A percentile compares a stretch with the other conserved stretches of the same genome.
Evolutionary conservation across 2,888 invertebrate species (phyloP).

Genomic region (Lycocerus yunnanus): DNA sequence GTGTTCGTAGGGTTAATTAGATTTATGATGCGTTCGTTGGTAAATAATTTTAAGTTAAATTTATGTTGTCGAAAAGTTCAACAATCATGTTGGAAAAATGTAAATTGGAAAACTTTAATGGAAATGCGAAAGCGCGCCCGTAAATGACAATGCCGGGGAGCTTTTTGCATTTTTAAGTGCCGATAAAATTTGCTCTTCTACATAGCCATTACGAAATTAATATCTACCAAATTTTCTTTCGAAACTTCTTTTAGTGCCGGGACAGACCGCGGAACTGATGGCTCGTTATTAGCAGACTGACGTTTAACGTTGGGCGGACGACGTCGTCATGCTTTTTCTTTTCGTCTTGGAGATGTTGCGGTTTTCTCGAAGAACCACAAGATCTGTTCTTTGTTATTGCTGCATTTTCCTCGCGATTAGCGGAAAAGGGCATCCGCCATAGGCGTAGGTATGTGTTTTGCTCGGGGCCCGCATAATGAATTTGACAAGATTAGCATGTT

Average conservation of each 20-base stretch:
- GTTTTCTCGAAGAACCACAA: too few species aligned
- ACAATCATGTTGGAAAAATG: background rate
- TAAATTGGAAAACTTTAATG: conserved; percentile 5
- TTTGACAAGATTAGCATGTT: conserved; percentile 36
- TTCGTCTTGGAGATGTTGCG: too few species aligned
- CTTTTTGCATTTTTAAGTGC: background rate
- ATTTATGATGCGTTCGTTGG: conserved; percentile 52
- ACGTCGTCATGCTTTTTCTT: background rate
- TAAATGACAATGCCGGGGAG: background rate
- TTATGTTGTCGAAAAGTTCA: background rate
- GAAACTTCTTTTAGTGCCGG: background rate
- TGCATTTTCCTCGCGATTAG: conserved; percentile 17
- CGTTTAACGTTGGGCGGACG: background rate
- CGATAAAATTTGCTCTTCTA: background rate
- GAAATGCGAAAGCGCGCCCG: background rate
- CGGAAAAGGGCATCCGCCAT: conserved; percentile 17
- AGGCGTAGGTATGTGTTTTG: conserved; percentile 24
- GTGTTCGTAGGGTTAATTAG: conserved; percentile 53
- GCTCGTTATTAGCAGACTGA: background rate
- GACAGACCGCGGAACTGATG: background rate
- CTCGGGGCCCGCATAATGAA: conserved; percentile 32
- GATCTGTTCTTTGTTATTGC: too few species aligned
- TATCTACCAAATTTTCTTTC: background rate
- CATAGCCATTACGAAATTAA: background rate
- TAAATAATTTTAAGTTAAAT: conserved; percentile 35